Base-by-base conservation (phyloP, 2,797 vertebrate species). In the Hipposideros larvatus region DNA sequence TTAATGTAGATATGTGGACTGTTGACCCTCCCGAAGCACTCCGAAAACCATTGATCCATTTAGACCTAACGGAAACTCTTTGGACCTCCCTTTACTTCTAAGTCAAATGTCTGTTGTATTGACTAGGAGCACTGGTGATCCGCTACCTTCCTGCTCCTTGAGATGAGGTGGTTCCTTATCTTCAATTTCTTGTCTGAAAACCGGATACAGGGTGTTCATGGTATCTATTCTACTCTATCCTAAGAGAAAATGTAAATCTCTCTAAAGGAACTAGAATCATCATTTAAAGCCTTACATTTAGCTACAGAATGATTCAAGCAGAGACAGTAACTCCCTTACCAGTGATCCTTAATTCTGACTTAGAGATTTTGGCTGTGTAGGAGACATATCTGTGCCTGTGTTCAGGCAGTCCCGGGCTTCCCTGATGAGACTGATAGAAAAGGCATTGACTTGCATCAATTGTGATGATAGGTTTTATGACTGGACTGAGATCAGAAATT, bases 401-500 rank as follows among this genome's bases (percentile, higher is more conserved):
- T 86, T 93, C 92, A 94, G 68, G 75, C 77, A 53, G 87, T 61
- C 66, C 41, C 82, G 82, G 92, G 84, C 55, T 95, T 98, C 83
- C 95, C 96, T 96, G 97, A 97, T 97, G 96, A 97, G 95, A 97
- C 79, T 96, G 97, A 97, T 97, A 97, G 94, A 94, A 97, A 97
- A 97, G 79, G 95, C 97, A 97, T 92, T 97, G 97, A 93, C 89
- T 97, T 97, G 97, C 95, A 97, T 97, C 97, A 97, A 90, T 97
- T 97, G 94, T 96, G 95, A 97, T 98, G 96, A 97, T 97, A 93
- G 89, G 96, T 96, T 97, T 98, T 97, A 98, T 97, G 96, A 97
- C 97, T 96, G 96, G 96, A 94, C 93, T 94, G 97, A 97, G 97
- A 97, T 97, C 96, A 96, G 97, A 98, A 97, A 98, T 97, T 98